A percentile compares a stretch with the other conserved stretches of the same genome.
Conservation (phyloP, 2,888 invertebrate genomes). For the Trichacis sp. region DNA sequence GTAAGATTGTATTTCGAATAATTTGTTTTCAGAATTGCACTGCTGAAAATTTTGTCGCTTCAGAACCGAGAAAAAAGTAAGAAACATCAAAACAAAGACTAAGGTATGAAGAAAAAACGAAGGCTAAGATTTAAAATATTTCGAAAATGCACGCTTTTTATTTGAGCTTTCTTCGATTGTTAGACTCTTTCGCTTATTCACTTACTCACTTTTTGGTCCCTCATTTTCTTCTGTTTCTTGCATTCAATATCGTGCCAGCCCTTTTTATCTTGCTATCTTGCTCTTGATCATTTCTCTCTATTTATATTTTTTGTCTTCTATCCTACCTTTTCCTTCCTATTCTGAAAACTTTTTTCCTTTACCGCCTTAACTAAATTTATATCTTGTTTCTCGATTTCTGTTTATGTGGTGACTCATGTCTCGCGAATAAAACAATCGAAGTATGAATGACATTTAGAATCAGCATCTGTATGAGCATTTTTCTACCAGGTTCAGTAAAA, state of each 20-base stretch:
- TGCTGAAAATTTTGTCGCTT: no score
- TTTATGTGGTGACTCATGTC: background rate
- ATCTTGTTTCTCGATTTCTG: slow-evolving; percentile 57
- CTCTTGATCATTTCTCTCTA: slow-evolving; percentile 9
- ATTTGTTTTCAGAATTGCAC: no score
- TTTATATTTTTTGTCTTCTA: slow-evolving; percentile 13
- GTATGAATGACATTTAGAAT: no score
- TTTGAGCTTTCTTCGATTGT: slow-evolving; percentile 2
- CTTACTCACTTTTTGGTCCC: slow-evolving; percentile 1
- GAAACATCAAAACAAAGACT: no score
- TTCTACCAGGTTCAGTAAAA: no score
- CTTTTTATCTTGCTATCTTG: slow-evolving; percentile 12
- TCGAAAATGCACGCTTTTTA: background rate
- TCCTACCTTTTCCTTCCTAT: slow-evolving; percentile 14
- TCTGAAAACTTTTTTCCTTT: slow-evolving; percentile 15
- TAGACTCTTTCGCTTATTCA: background rate
- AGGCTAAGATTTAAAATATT: no score
- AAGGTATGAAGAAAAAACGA: no score
- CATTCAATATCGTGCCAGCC: slow-evolving; percentile 1
- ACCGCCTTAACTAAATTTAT: slow-evolving; percentile 49
- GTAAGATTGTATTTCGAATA: no score
- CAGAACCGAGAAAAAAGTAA: no score
- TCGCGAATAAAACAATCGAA: background rate
- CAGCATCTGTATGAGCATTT: no score
- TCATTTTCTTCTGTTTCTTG: slow-evolving; percentile 4